Base-by-base conservation (phyloP, 2,888 invertebrate species). In the Theodoxus fluviatilis region DNA sequence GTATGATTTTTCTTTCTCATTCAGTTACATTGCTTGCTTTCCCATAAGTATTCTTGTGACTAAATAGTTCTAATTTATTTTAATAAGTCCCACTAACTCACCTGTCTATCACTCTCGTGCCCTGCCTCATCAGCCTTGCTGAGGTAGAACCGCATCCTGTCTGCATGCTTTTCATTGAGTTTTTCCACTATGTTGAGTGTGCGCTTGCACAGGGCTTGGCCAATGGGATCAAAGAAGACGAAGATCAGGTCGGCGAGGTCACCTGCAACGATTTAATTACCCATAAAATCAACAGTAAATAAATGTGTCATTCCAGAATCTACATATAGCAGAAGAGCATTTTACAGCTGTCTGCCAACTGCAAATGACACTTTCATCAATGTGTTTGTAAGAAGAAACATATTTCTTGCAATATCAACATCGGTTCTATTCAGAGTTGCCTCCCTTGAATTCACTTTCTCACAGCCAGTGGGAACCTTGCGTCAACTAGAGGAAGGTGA, bases 141-240 rank as follows among this genome's bases (percentile, higher is more conserved):
- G 65, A 90, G 85, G 78, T 88, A 90, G 78, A 90, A 89, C 64
- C 88, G 85, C 78, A 90, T 89, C 70, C 89, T 86, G 28, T 90
- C 90, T 3, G 89, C 86, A 79, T 90, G 89, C 64, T 83, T 85
- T 63, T 86, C 86, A 81, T 88, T 90, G 72, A 90, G 80, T 71
- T 85, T 84, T 81, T 90, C 90, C 3, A 90, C 90, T 43, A 90
- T 84, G 80, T 89, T 88, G 74, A 90, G 78, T 0, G 90, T 90
- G 69, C 90, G 78, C 76, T 90, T 90, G 79, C 90, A 90, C 67
- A 90, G 80, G 3, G 90, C 89, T 82, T 90, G 90, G 31, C 90
- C 90, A 82, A 90, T 90, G 0, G 90, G 90, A 79, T 90, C 90
- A 79, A 90, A 90, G 86, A 90, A 90, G 18, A 90, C 90, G 81